Percentiles rank a stretch among this genome's conserved stretches.
Evolutionary conservation across 1,140 invertebrate species (phyloP).

Genomic region (Micrasema longulum): DNA sequence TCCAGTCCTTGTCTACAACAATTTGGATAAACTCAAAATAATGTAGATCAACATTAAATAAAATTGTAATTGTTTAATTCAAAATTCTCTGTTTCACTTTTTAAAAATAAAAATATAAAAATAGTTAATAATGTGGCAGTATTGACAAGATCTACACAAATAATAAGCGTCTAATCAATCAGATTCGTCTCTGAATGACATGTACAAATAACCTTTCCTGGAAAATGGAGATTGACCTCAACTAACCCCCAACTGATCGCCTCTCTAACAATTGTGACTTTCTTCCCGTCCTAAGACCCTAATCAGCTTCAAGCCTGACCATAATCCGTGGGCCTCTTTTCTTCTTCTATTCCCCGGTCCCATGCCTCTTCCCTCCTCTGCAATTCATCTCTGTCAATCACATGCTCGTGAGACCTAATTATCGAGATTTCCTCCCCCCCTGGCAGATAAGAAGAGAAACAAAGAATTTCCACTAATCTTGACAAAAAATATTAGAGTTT

Average conservation of each 20-base stretch:
- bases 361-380: not conserved
- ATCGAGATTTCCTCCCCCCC: conserved; percentile 42
- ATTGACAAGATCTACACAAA: no score
- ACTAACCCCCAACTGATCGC: not conserved
- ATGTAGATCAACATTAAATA: no score
- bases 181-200: not conserved
- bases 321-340: conserved; percentile 41
- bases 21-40: no score
- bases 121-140: no score
- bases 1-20: no score
- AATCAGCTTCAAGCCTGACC: conserved; percentile 45
- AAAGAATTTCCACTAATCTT: conserved; percentile 17
- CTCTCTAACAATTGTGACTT: not conserved
- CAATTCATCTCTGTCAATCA: conserved; percentile 52
- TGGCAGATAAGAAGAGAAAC: conserved; percentile 29
- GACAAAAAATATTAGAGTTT: conserved; percentile 3
- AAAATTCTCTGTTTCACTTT: no score
- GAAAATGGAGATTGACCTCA: not conserved
- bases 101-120: no score
- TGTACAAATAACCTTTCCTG: not conserved
- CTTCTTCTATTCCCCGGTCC: not conserved
- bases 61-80: no score
- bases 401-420: conserved; percentile 46
- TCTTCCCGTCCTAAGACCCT: conserved; percentile 12
- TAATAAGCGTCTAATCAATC: not conserved